Evolutionary conservation across 2,113 vertebrate genomes (phyloP).

Genomic region (Maccullochella peelii): DNA sequence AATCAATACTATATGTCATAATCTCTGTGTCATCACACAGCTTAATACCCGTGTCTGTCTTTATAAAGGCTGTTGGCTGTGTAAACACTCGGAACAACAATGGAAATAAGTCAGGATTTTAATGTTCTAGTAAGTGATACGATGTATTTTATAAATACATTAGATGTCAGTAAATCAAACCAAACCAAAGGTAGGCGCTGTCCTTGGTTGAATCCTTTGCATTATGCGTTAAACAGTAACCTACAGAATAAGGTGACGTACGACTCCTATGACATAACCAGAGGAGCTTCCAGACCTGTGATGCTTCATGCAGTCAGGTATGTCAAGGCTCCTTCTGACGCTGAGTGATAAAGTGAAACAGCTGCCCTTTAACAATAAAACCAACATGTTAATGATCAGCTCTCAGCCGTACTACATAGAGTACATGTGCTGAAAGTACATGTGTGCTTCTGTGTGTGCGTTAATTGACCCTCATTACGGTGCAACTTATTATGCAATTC

Average conservation of each 20-base stretch:
- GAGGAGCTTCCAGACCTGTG: background rate
- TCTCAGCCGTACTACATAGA: background rate
- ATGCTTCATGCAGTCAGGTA: background rate
- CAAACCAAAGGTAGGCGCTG: too few relatives aligned
- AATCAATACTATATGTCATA: slow-evolving; percentile 5
- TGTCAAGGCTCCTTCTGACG: background rate
- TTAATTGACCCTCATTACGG: slow-evolving; percentile 66
- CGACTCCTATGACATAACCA: slow-evolving; percentile 16
- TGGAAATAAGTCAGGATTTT: background rate
- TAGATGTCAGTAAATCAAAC: too few relatives aligned
- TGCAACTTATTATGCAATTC: slow-evolving; percentile 57
- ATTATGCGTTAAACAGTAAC: background rate
- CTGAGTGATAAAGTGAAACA: slow-evolving; percentile 17
- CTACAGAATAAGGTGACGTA: background rate
- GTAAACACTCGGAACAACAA: background rate
- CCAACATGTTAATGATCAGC: slow-evolving; percentile 51
- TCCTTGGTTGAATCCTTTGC: background rate
- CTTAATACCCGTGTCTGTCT: background rate
- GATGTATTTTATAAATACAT: background rate
- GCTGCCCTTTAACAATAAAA: slow-evolving; percentile 13
- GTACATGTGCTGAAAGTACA: background rate
- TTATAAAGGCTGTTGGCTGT: background rate
- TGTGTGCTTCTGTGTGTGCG: background rate
- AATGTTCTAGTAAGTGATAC: background rate
- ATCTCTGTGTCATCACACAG: slow-evolving; percentile 15